Base-by-base conservation (phyloP, 2,888 invertebrate genomes). In the Ormyrus labotus region DNA sequence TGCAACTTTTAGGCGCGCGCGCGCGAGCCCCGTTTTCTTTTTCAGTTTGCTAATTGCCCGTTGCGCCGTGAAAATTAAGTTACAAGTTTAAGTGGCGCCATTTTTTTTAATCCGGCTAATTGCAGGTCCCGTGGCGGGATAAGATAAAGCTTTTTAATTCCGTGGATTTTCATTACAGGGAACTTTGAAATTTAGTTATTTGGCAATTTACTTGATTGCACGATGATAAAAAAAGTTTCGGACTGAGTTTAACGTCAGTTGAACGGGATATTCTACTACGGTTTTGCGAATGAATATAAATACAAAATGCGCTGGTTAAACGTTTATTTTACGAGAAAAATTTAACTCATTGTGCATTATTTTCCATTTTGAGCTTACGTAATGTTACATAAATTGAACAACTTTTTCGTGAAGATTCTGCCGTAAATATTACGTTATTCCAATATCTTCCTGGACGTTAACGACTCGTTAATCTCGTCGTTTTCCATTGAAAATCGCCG, bases 31-130 rank as follows among this genome's bases (percentile, higher is more conserved):
- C 68, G 19, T 58, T 63, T 69, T 57, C 45, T 53, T 47, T 19
- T 50, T 48, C 58, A 53, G 45, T 65, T 71, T 34, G 55, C 53
- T 70, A 50, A 70, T 77, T 77, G 3, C 51, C 10, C 34, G 10
- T 58, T 67, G 7, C 9, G n/a, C 13, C 11, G 6, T 5, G 51
- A 51, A 67, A 60, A 48, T 50, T 48, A 65, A 74, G 19, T 65
- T 67, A 50, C n/a, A 48, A 45, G 10, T n/a, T 63, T 9, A 34
- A 34, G 34, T 34, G 34, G 34, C 34, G 34, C 34, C 34, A 34
- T 34, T 34, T 34, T 34, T 34, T 34, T 34, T 34, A 34, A 34
- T 34, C 34, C 34, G 34, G 34, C 34, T 34, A 34, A 34, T 34
- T 34, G 34, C 34, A 34, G 34, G 34, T 34, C 34, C 34, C 34